Percentiles rank a stretch among this genome's conserved stretches.
phyloP scores from a whole-genome alignment of 2,888 invertebrate species.

The Boloria euphrosyne region DNA sequence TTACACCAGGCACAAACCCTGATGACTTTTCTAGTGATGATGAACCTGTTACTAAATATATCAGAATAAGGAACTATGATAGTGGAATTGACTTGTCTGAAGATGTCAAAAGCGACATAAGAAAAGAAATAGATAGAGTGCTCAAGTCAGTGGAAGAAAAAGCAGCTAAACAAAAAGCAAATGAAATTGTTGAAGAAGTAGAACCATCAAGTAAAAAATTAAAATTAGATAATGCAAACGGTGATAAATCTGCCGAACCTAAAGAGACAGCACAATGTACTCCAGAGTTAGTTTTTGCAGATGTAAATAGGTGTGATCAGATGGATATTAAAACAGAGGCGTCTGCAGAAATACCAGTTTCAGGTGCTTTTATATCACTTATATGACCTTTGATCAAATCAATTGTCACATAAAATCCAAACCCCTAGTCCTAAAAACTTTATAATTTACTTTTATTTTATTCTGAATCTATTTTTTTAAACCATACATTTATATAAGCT shows the following conservation, averaged over 20 bases:
- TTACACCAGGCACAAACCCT: conserved; percentile 42
- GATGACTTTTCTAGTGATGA: conserved; percentile 57
- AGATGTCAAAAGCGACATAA: conserved; percentile 57
- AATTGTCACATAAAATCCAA: no score
- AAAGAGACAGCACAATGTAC: conserved; percentile 15
- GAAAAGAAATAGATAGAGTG: conserved; percentile 57
- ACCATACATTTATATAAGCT: no score
- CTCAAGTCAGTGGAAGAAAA: conserved; percentile 42
- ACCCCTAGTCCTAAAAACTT: no score
- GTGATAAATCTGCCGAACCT: conserved; percentile 27
- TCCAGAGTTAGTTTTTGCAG: conserved; percentile 65
- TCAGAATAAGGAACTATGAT: conserved; percentile 52
- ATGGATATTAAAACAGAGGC: conserved; percentile 53
- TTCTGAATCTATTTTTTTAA: no score
- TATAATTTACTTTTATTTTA: no score
- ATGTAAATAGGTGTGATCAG: conserved; percentile 57
- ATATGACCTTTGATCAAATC: background rate
- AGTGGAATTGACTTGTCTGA: conserved; percentile 60
- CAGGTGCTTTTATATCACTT: conserved; percentile 1
- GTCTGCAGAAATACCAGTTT: background rate
- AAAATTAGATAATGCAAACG: conserved; percentile 21
- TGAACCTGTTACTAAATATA: conserved; percentile 69
- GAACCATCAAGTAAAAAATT: conserved; percentile 33
- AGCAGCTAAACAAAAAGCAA: conserved; percentile 15
- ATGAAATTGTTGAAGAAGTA: conserved; percentile 11